A percentile compares a stretch with the other conserved stretches of the same genome.
phyloP scores from a whole-genome alignment of 2,888 invertebrate genomes.

The Mesopsocus fuscifrons region DNA sequence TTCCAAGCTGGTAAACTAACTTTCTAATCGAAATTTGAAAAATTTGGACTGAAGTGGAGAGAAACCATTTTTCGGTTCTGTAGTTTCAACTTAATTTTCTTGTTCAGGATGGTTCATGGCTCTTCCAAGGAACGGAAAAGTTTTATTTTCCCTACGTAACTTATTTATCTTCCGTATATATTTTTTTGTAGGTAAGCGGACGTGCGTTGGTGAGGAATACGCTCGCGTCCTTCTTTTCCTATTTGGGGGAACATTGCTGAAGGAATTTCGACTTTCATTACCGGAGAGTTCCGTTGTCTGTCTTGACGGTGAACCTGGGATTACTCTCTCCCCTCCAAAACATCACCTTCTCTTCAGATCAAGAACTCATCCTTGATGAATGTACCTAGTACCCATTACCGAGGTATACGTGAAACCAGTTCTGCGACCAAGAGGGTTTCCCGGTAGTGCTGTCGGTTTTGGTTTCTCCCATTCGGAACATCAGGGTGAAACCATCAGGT shows the following conservation, averaged over 20 bases:
- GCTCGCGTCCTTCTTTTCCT: constrained; percentile 50
- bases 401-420: no score
- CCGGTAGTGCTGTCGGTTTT: no score
- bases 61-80: background rate
- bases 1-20: constrained; percentile 54
- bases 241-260: constrained; percentile 40
- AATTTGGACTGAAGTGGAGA: background rate
- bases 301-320: constrained; percentile 50
- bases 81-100: background rate
- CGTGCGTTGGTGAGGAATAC: constrained; percentile 71
- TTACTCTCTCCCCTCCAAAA: constrained; percentile 55
- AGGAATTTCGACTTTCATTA: constrained; percentile 31
- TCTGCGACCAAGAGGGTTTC: no score
- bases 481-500: no score
- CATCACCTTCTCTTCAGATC: constrained; percentile 28
- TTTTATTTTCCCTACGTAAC: no score
- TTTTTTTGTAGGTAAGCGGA: constrained; percentile 49
- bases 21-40: background rate
- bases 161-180: no score
- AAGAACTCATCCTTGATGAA: constrained; percentile 19
- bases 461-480: no score
- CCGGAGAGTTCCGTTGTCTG: constrained; percentile 27
- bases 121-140: no score
- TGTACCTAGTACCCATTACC: no score
- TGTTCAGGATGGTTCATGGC: no score